Conservation (phyloP, 2,113 vertebrate genomes). For the Phainopepla nitens region DNA sequence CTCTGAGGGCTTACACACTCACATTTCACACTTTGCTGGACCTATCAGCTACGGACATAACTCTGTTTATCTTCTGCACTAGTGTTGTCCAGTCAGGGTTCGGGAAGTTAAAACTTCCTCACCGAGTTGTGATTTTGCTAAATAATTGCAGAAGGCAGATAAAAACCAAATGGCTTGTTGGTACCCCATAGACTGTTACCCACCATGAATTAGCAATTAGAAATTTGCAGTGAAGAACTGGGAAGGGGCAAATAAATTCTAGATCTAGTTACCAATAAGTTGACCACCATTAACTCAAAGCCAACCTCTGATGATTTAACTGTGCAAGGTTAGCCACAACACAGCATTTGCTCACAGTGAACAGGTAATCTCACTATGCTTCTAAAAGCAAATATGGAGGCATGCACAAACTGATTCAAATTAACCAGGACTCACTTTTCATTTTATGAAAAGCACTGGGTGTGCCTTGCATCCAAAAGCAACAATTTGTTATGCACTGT, state of each 20-base stretch:
- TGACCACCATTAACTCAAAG: neutral
- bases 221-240: neutral
- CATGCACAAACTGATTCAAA: constrained; percentile 47
- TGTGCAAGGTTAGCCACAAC: neutral
- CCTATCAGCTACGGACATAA: neutral
- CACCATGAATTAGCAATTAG: neutral
- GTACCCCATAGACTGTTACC: neutral
- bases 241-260: neutral
- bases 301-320: neutral
- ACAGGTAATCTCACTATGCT: constrained; percentile 27
- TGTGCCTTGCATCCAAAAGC: constrained; percentile 46
- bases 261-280: neutral
- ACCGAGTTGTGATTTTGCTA: neutral
- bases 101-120: neutral
- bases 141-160: neutral
- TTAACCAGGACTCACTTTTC: constrained; percentile 43
- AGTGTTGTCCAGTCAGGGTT: neutral
- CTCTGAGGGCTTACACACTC: neutral
- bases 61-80: neutral
- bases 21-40: neutral
- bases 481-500: constrained; percentile 51
- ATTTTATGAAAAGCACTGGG: constrained; percentile 53
- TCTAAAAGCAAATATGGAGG: constrained; percentile 17
- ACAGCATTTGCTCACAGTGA: neutral
- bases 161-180: neutral